Evolutionary conservation across 2,888 invertebrate species (phyloP).

Genomic region (Pristionchus japonicus): DNA sequence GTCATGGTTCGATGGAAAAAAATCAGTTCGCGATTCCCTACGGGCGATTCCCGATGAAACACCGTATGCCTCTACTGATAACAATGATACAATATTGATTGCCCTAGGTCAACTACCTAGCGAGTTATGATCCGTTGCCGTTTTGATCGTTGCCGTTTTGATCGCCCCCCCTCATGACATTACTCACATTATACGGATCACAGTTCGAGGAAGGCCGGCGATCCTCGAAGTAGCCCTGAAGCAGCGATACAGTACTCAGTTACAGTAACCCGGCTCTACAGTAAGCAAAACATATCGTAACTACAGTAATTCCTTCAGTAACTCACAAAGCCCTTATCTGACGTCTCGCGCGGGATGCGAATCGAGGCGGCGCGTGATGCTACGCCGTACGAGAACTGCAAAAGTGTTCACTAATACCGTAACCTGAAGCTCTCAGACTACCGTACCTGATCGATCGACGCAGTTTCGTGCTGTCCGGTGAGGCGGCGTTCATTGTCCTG

Average conservation of each 20-base stretch:
- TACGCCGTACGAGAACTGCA: slow-evolving; percentile 82
- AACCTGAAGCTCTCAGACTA: not conserved
- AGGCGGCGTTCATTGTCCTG: slow-evolving; percentile 94
- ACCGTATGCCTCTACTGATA: too few species aligned
- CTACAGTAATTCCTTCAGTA: not conserved
- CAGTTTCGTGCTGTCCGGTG: slow-evolving; percentile 95
- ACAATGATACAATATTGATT: too few species aligned
- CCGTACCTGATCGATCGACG: slow-evolving; percentile 87
- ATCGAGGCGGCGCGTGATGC: slow-evolving; percentile 73
- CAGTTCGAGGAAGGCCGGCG: slow-evolving; percentile 75
- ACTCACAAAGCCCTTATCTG: slow-evolving; percentile 71
- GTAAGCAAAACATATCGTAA: too few species aligned
- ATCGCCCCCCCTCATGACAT: too few species aligned
- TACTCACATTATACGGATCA: slow-evolving; percentile 70
- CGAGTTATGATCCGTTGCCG: too few species aligned
- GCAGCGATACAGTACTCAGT: not conserved
- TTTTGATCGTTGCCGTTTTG: too few species aligned
- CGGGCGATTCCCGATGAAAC: too few species aligned
- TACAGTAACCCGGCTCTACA: too few species aligned
- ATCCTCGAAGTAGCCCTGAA: slow-evolving; percentile 75
- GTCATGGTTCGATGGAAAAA: too few species aligned
- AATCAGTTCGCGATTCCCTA: too few species aligned
- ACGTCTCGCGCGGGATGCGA: slow-evolving; percentile 74
- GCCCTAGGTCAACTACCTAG: too few species aligned
- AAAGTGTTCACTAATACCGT: not conserved